phyloP scores from a whole-genome alignment of 2,888 invertebrate species.

The Electrophaes corylata region DNA sequence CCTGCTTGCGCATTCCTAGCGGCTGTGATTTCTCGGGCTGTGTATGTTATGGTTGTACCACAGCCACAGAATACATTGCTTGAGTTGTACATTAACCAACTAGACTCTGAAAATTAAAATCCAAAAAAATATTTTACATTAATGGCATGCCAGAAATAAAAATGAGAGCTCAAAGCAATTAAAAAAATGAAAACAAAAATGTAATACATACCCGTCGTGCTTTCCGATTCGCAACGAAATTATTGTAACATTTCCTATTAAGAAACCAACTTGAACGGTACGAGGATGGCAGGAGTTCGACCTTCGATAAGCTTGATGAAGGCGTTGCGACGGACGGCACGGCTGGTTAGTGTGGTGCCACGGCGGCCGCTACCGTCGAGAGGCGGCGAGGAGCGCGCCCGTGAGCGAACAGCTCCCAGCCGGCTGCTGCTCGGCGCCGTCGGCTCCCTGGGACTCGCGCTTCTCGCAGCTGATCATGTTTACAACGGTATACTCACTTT shows the following conservation, averaged over 20 bases:
- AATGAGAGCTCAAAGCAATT: constrained; percentile 5
- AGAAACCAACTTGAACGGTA: neutral
- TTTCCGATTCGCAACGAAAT: constrained; percentile 20
- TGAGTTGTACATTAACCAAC: no score
- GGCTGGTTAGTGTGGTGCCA: constrained; percentile 44
- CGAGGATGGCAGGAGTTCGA: constrained; percentile 35
- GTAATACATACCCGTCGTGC: constrained; percentile 33
- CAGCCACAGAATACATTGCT: no score
- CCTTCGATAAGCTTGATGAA: constrained; percentile 14
- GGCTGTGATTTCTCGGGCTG: no score
- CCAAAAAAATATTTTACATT: neutral
- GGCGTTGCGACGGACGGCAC: constrained; percentile 46
- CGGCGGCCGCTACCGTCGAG: constrained; percentile 33
- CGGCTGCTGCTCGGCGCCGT: constrained; percentile 47
- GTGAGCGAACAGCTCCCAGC: constrained; percentile 10
- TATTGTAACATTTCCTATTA: constrained; percentile 14
- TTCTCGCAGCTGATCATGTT: constrained; percentile 69
- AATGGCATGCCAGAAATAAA: neutral
- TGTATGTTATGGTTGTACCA: no score
- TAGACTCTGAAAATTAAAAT: neutral
- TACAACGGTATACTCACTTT: constrained; percentile 78
- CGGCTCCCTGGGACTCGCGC: constrained; percentile 62
- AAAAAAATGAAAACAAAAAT: constrained; percentile 21
- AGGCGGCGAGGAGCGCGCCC: constrained; percentile 33
- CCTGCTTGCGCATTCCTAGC: no score